phyloP scores from a whole-genome alignment of 2,797 vertebrate species.

The Eremophila alpestris region DNA sequence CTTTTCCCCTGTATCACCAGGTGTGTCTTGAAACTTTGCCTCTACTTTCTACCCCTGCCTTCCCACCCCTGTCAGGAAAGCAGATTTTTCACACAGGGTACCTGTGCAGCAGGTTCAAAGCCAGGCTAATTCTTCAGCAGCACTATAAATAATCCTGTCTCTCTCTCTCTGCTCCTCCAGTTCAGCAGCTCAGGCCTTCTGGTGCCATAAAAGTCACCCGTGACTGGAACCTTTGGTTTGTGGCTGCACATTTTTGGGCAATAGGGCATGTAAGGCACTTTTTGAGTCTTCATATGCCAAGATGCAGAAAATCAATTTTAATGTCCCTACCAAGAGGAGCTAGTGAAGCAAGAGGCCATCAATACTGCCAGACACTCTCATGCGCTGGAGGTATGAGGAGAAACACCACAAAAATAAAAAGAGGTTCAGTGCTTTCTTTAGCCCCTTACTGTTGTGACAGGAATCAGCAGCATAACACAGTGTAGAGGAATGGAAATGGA shows the following conservation, averaged over 20 bases:
- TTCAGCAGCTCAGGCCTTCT: constrained; percentile 41
- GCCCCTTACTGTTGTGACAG: neutral
- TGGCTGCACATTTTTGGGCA: constrained; percentile 6
- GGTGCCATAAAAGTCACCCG: constrained; percentile 31
- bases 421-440: neutral
- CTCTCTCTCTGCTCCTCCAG: neutral
- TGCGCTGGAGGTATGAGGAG: neutral
- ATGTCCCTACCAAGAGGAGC: constrained; percentile 4
- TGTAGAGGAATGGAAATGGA: neutral
- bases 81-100: neutral
- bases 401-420: neutral
- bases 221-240: constrained; percentile 7
- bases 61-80: neutral
- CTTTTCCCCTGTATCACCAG: neutral
- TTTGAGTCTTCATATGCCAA: constrained; percentile 26
- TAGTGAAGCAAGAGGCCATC: constrained; percentile 1
- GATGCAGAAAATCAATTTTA: constrained; percentile 62
- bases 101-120: constrained; percentile 11
- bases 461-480: neutral
- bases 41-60: neutral
- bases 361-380: neutral
- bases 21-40: neutral
- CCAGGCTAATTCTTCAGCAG: constrained; percentile 19
- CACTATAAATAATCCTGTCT: constrained; percentile 32
- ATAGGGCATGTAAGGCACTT: constrained; percentile 20